phyloP scores from a whole-genome alignment of 2,888 invertebrate genomes.

The Aphodius granarius region DNA sequence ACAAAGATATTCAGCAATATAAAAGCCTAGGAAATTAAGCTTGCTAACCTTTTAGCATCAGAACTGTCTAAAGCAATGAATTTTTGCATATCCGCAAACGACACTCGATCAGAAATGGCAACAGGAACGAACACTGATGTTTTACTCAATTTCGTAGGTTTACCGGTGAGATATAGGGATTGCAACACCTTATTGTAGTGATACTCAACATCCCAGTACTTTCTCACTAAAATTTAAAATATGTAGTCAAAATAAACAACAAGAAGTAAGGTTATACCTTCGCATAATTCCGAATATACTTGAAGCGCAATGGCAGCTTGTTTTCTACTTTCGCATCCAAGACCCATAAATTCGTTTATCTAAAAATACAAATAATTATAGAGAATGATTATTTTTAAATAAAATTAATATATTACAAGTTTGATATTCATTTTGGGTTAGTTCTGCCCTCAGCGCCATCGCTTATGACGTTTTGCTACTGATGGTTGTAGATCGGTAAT shows the following conservation, averaged over 20 bases:
- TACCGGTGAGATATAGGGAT: slow-evolving; percentile 53
- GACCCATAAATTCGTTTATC: slow-evolving; percentile 52
- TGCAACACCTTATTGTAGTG: slow-evolving; percentile 49
- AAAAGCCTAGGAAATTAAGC: slow-evolving; percentile 1
- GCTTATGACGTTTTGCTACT: background rate
- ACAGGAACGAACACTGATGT: slow-evolving; percentile 54
- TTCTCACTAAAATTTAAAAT: slow-evolving; percentile 46
- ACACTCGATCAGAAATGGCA: slow-evolving; percentile 48
- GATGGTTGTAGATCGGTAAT: background rate
- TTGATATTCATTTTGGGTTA: slow-evolving; percentile 19
- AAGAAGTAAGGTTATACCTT: slow-evolving; percentile 51
- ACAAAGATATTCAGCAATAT: background rate
- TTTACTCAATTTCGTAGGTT: slow-evolving; percentile 45
- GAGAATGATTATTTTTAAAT: slow-evolving; percentile 33
- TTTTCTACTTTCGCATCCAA: slow-evolving; percentile 53
- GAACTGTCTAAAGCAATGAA: slow-evolving; percentile 18
- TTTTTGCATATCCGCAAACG: slow-evolving; percentile 49
- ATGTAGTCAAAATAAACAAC: slow-evolving; percentile 2
- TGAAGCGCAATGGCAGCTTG: slow-evolving; percentile 56
- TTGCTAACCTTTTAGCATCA: slow-evolving; percentile 13
- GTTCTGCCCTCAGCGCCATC: background rate
- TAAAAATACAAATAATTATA: slow-evolving; percentile 34
- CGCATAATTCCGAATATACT: slow-evolving; percentile 59
- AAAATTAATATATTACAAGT: slow-evolving; percentile 21
- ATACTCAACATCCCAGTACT: slow-evolving; percentile 55